phyloP scores from a whole-genome alignment of 1,140 invertebrate species.

The Vollenhovia emeryi region DNA sequence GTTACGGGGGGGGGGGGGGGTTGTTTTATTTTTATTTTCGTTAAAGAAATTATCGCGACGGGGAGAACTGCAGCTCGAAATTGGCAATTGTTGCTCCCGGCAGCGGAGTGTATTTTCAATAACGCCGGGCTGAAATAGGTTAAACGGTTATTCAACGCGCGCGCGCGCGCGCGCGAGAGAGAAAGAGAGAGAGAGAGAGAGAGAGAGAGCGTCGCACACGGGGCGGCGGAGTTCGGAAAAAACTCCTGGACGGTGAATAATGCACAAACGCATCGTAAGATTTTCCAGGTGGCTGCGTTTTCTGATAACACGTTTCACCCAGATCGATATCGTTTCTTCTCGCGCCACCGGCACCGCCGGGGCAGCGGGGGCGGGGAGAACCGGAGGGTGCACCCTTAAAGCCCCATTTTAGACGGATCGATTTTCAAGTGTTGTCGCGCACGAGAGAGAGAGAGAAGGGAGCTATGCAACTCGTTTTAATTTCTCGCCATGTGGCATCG shows the following conservation, averaged over 20 bases:
- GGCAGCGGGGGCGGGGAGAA: neutral
- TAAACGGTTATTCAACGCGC: slow-evolving; percentile 41
- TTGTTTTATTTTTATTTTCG: no score
- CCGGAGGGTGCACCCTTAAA: slow-evolving; percentile 36
- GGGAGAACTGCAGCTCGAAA: slow-evolving; percentile 1
- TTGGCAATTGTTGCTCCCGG: neutral
- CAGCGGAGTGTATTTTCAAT: slow-evolving; percentile 20
- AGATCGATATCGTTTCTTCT: slow-evolving; percentile 56
- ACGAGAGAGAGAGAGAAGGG: neutral
- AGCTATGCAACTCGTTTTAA: slow-evolving; percentile 38
- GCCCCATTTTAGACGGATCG: slow-evolving; percentile 53
- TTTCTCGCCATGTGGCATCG: slow-evolving; percentile 12
- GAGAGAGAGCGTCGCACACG: neutral
- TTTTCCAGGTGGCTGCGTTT: slow-evolving; percentile 47
- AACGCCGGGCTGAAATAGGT: slow-evolving; percentile 39
- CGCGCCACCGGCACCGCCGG: slow-evolving; percentile 34
- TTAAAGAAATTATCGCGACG: neutral
- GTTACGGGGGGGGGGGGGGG: neutral
- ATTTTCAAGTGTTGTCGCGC: slow-evolving; percentile 44
- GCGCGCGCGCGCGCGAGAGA: no score
- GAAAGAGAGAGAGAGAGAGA: slow-evolving; percentile 38
- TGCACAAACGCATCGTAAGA: slow-evolving; percentile 55
- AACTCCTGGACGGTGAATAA: slow-evolving; percentile 52
- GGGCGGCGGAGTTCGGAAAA: slow-evolving; percentile 19
- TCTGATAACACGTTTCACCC: slow-evolving; percentile 50